Percentiles rank a stretch among this genome's conserved stretches.
Evolutionary conservation across 2,113 vertebrate species (phyloP).

Genomic region (Epinephelus lanceolatus): DNA sequence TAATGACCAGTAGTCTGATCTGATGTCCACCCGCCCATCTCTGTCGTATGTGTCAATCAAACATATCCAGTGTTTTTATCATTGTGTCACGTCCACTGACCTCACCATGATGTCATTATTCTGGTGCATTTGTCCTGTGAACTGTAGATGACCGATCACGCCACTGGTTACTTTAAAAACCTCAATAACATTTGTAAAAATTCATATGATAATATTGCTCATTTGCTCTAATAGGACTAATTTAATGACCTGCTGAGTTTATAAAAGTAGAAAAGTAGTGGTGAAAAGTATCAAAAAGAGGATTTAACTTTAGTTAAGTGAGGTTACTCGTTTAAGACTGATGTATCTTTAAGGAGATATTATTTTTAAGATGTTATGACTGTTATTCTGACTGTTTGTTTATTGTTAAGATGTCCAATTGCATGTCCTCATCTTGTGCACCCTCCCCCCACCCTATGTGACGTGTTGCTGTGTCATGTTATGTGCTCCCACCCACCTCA

Average conservation of each 20-base stretch:
- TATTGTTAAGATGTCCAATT: slow-evolving; percentile 50
- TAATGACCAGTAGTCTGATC: slow-evolving; percentile 73
- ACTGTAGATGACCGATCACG: slow-evolving; percentile 57
- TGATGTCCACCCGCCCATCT: slow-evolving; percentile 39
- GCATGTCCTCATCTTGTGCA: slow-evolving; percentile 80
- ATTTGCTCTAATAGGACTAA: not conserved
- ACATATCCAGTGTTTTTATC: slow-evolving; percentile 35
- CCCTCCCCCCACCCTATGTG: slow-evolving; percentile 55
- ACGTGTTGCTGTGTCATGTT: slow-evolving; percentile 66
- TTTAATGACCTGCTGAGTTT: not conserved
- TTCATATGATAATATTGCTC: not conserved
- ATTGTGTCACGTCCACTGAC: slow-evolving; percentile 13
- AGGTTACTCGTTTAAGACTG: not conserved
- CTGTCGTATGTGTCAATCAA: slow-evolving; percentile 39
- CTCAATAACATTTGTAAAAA: not conserved
- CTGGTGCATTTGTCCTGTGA: slow-evolving; percentile 36
- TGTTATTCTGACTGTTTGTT: slow-evolving; percentile 32
- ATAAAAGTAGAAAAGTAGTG: not conserved
- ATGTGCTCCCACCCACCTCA: slow-evolving; percentile 59
- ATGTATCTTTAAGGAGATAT: not conserved
- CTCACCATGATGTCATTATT: slow-evolving; percentile 6
- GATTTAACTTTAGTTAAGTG: not conserved
- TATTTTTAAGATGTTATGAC: slow-evolving; percentile 5
- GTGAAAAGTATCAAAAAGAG: not conserved
- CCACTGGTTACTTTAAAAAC: slow-evolving; percentile 64